phyloP scores from a whole-genome alignment of 1,140 invertebrate genomes.

The Oedothorax gibbosus region DNA sequence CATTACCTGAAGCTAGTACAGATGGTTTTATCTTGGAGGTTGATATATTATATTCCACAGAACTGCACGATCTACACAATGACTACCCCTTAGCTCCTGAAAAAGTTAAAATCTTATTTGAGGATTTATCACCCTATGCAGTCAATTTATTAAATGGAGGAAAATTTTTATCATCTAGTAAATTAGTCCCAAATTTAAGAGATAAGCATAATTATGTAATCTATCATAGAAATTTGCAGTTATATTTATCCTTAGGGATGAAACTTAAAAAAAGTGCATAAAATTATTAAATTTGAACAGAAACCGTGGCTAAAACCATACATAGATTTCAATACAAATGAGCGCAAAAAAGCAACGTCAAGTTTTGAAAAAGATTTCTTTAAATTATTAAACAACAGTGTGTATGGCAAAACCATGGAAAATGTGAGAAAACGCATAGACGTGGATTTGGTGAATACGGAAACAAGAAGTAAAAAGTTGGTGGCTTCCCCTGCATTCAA shows the following conservation, averaged over 20 bases:
- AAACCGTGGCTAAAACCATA: no score
- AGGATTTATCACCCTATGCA: not conserved
- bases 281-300: constrained; percentile 50
- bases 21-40: constrained; percentile 64
- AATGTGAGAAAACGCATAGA: constrained; percentile 69
- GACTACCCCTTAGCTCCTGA: constrained; percentile 69
- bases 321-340: no score
- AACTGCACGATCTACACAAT: constrained; percentile 66
- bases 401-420: constrained; percentile 69
- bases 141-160: constrained; percentile 70
- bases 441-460: constrained; percentile 65
- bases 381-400: constrained; percentile 67
- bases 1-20: not conserved
- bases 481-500: constrained; percentile 65
- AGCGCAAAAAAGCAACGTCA: constrained; percentile 64
- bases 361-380: constrained; percentile 49
- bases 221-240: no score
- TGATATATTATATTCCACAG: constrained; percentile 64
- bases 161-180: constrained; percentile 69
- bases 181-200: constrained; percentile 61
- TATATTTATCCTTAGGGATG: no score
- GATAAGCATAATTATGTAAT: no score
- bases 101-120: constrained; percentile 42
- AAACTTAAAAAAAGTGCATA: no score
- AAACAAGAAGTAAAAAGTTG: constrained; percentile 64